These are phyloP conservation scores for Drosophila leonis DNA, from an alignment of 2,888 invertebrate genomes.

Conservation along the genomic window DNA sequence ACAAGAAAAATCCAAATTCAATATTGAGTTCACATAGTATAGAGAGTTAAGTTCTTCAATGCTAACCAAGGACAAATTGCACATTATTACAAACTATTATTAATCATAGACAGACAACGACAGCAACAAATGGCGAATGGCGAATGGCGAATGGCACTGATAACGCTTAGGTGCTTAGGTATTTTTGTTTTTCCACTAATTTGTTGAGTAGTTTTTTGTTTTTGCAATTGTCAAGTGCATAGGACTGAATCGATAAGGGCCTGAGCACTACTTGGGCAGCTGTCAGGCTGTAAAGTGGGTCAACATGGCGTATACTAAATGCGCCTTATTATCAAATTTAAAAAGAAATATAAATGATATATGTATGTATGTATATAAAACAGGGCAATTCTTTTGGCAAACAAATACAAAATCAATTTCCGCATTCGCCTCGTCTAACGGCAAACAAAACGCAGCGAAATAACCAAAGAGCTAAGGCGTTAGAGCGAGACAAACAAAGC, in stretches of 20 bases:
- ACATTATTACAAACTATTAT: slow-evolving; percentile 13
- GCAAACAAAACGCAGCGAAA: slow-evolving; percentile 51
- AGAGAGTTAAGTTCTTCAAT: slow-evolving; percentile 1
- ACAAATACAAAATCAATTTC: slow-evolving; percentile 38
- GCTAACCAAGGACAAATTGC: slow-evolving; percentile 23
- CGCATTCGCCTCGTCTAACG: slow-evolving; percentile 49
- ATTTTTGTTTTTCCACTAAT: slow-evolving; percentile 33
- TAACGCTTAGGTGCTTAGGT: slow-evolving; percentile 23
- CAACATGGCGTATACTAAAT: slow-evolving; percentile 29
- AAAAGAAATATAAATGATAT: slow-evolving; percentile 1
- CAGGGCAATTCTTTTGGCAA: slow-evolving; percentile 38
- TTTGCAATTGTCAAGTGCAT: slow-evolving; percentile 32
- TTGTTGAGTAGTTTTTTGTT: slow-evolving; percentile 23
- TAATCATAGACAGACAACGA: slow-evolving; percentile 34
- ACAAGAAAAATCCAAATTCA: slow-evolving; percentile 59
- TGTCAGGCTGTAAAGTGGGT: slow-evolving; percentile 47
- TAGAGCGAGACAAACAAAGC: slow-evolving; percentile 36
- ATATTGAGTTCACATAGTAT: slow-evolving; percentile 19
- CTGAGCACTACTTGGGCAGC: slow-evolving; percentile 43
- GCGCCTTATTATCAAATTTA: background rate
- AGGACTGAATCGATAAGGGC: slow-evolving; percentile 39
- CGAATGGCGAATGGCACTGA: slow-evolving; percentile 27
- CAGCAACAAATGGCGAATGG: slow-evolving; percentile 3
- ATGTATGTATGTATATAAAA: background rate
- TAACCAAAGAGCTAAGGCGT: slow-evolving; percentile 28